phyloP scores from a whole-genome alignment of 2,113 vertebrate species.

The Cinclus mexicanus region DNA sequence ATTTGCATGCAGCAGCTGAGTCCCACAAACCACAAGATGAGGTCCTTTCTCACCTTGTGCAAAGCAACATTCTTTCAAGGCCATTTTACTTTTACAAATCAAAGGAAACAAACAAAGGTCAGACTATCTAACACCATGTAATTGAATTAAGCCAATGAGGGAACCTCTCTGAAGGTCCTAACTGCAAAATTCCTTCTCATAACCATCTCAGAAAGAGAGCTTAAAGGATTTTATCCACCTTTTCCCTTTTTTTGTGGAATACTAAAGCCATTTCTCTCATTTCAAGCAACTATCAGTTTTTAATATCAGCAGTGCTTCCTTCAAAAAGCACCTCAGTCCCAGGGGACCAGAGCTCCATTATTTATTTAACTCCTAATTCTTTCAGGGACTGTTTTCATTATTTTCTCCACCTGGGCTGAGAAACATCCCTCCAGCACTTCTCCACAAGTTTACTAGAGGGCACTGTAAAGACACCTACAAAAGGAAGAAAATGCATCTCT shows the following conservation, averaged over 20 bases:
- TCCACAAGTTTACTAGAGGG: constrained; percentile 48
- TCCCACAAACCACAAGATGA: not conserved
- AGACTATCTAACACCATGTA: not conserved
- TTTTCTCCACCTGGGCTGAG: not conserved
- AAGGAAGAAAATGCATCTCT: not conserved
- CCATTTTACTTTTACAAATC: not conserved
- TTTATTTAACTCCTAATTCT: not conserved
- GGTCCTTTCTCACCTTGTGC: not conserved
- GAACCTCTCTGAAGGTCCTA: not conserved
- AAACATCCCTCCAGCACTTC: constrained; percentile 14
- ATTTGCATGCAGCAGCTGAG: not conserved
- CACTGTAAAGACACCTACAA: constrained; percentile 46
- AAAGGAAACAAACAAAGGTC: not conserved
- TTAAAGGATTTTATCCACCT: not conserved
- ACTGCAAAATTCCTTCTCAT: not conserved
- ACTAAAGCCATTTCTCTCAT: not conserved
- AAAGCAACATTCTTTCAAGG: not conserved
- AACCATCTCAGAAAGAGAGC: not conserved
- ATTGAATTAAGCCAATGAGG: not conserved
- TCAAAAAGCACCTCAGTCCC: not conserved
- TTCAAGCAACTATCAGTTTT: not conserved
- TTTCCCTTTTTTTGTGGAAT: not conserved
- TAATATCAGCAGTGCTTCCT: not conserved
- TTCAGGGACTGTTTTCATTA: not conserved
- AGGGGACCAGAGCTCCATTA: not conserved